Evolutionary conservation across 2,113 vertebrate species (phyloP).

Genomic region (Toxotes jaculatrix): DNA sequence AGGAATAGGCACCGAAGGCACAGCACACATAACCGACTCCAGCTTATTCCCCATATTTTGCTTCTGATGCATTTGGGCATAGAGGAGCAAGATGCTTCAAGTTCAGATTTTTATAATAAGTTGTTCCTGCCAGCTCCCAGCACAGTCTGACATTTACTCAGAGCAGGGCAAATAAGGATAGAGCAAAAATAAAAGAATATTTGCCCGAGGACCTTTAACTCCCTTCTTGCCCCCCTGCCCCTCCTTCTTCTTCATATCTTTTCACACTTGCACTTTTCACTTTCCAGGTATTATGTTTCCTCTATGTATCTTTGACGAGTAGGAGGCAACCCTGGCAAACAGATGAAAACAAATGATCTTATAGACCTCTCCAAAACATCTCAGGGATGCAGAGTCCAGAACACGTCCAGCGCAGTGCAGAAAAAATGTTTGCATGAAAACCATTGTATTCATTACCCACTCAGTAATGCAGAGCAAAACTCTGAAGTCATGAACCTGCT

Average conservation of each 20-base stretch:
- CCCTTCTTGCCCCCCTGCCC: slow-evolving; percentile 3
- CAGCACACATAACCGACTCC: slow-evolving; percentile 9
- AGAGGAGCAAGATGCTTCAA: slow-evolving; percentile 44
- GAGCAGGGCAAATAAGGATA: slow-evolving; percentile 59
- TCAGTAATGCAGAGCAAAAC: slow-evolving; percentile 30
- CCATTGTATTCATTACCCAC: slow-evolving; percentile 48
- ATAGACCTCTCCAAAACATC: slow-evolving; percentile 47
- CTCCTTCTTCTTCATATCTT: slow-evolving; percentile 41
- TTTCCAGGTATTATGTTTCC: slow-evolving; percentile 54
- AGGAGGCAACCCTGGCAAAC: slow-evolving; percentile 38
- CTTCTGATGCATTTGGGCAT: slow-evolving; percentile 48
- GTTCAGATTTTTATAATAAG: slow-evolving; percentile 70
- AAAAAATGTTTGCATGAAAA: slow-evolving; percentile 50
- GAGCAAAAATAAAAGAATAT: slow-evolving; percentile 48
- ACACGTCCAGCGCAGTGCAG: slow-evolving; percentile 25
- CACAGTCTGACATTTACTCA: slow-evolving; percentile 69
- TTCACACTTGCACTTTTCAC: slow-evolving; percentile 23
- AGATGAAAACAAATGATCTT: slow-evolving; percentile 58
- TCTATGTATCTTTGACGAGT: slow-evolving; percentile 14
- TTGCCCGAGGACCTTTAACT: slow-evolving; percentile 61
- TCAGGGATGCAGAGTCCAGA: slow-evolving; percentile 39
- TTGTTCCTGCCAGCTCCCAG: slow-evolving; percentile 53
- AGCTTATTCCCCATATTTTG: slow-evolving; percentile 37
- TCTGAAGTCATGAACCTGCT: slow-evolving; percentile 30
- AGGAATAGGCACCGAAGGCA: slow-evolving; percentile 23